Evolutionary conservation across 2,797 vertebrate species (phyloP).

Genomic region (Muraenolepis orangiensis): DNA sequence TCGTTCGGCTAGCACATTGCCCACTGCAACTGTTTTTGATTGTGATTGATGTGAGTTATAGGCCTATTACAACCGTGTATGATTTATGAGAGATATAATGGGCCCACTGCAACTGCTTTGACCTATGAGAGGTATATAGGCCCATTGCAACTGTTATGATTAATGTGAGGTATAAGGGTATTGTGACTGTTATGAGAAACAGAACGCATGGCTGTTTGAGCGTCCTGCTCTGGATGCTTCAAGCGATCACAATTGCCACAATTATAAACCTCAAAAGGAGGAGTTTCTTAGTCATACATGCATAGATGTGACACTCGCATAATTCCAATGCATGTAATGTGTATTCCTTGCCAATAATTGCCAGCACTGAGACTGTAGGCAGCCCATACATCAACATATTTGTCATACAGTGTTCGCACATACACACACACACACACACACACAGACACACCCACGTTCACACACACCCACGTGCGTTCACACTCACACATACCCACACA

Average conservation of each 20-base stretch:
- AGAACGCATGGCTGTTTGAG: background rate
- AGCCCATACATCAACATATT: too few species aligned
- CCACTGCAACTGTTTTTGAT: background rate
- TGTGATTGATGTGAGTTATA: background rate
- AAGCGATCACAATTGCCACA: too few species aligned
- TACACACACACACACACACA: background rate
- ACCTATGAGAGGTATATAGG: background rate
- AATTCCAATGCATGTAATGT: too few species aligned
- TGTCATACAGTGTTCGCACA: background rate
- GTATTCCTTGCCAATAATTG: too few species aligned
- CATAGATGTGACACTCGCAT: too few species aligned
- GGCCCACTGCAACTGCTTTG: background rate
- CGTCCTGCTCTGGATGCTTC: background rate
- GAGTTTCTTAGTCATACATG: too few species aligned
- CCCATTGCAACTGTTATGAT: background rate
- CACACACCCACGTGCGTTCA: conserved; percentile 6
- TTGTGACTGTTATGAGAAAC: background rate
- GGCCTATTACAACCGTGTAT: background rate
- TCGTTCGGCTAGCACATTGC: background rate
- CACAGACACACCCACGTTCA: background rate
- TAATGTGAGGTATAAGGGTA: too few species aligned
- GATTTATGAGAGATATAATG: background rate
- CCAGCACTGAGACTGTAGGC: too few species aligned
- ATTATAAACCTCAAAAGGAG: too few species aligned
- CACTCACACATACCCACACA: conserved; percentile 8